Base-by-base conservation (phyloP, 1,140 invertebrate genomes). In the Diorhabda carinulata region DNA sequence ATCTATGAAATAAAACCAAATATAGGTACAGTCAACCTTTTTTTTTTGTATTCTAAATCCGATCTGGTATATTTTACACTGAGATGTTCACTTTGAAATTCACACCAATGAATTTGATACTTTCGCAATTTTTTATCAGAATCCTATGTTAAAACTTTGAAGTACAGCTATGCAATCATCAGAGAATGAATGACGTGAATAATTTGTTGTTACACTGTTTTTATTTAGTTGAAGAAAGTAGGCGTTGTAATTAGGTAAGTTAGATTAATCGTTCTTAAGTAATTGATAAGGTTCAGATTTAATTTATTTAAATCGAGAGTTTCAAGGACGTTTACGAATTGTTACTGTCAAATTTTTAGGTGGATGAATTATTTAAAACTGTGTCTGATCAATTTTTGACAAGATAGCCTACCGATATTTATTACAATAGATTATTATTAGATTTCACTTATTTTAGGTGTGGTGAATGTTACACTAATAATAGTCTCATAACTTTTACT, bases 221-320 rank as follows among this genome's bases (percentile, higher is more conserved):
- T 4, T 52, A 8, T n/a, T 52, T 52, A 52, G n/a, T n/a, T 52
- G 47, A 52, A 52, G 47, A 52, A 8, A n/a, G 47, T 52, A 52
- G 47, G 47, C 47, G 47, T 52, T 8, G 47, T n/a, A 52, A 52
- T 52, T 52, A 52, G 47, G 6, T 52, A n/a, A 52, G 47, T 8
- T 52, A 52, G 6, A 52, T 52, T 52, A 52, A 52, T 52, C n/a
- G 47, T 52, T 52, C 47, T n/a, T 52, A 52, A 52, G 47, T 52
- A 52, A 52, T 52, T 52, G 47, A 52, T 52, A 52, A 52, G 47
- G 47, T 52, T 52, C 47, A 52, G 6, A 52, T 52, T 52, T 52
- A 8, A 52, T 52, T 52, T 52, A 52, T 52, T 52, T 52, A n/a
- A 8, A 8, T 8, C n/a, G 47, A 52, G n/a, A 52, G 47, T 52